Conservation (phyloP, 2,888 invertebrate species). For the Philonicus albiceps region DNA sequence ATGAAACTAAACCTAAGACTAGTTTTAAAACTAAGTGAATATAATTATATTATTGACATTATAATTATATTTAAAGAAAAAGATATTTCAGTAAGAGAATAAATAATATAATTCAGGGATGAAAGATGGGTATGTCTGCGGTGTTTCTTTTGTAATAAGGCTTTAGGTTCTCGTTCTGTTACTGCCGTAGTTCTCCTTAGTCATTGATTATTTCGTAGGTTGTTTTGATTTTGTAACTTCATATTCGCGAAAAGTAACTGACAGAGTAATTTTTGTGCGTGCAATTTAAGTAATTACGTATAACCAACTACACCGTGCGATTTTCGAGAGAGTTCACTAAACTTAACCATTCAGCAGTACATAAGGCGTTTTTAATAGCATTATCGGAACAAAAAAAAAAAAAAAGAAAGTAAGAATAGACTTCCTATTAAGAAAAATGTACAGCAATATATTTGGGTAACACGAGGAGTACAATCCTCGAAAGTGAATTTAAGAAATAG, state of each 20-base stretch:
- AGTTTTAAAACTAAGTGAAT: slow-evolving; percentile 44
- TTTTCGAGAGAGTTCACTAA: not conserved
- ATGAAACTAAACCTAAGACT: slow-evolving; percentile 49
- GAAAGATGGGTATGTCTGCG: slow-evolving; percentile 45
- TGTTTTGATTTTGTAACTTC: not conserved
- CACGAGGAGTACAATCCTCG: not conserved
- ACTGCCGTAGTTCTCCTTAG: not conserved
- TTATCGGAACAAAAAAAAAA: not conserved
- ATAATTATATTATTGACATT: slow-evolving; percentile 35
- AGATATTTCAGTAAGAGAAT: slow-evolving; percentile 34
- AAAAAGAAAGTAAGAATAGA: not conserved
- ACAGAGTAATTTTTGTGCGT: not conserved
- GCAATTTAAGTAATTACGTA: not conserved
- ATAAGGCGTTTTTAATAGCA: not conserved
- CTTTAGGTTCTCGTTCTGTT: slow-evolving; percentile 2
- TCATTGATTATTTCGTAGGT: not conserved
- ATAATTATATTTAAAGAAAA: slow-evolving; percentile 39
- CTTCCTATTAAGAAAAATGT: not conserved
- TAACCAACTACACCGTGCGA: not conserved
- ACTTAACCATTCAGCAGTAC: not conserved
- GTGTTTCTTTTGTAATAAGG: slow-evolving; percentile 11
- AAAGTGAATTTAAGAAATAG: not conserved
- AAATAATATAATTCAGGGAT: slow-evolving; percentile 48
- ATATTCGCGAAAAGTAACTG: not conserved
- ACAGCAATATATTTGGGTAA: not conserved